Evolutionary conservation across 1,140 invertebrate species (phyloP), one percentile per base, ranked within the genome.

Genomic region (Ostrea denselamellosa): DNA sequence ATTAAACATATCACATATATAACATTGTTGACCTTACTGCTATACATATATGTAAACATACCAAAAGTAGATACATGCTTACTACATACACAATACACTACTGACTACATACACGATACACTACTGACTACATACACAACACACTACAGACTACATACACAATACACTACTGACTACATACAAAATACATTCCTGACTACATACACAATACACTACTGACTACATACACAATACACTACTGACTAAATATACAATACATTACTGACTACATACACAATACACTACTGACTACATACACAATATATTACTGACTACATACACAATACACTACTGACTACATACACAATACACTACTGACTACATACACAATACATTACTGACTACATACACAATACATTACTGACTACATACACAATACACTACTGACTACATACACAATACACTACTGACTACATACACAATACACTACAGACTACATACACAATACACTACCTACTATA

Each of bases 301-400:
- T 96, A 95, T 99, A 99, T 0, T 99, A 95, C 93, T 99, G 98
- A 90, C 97, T 98, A 92, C 99, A 98, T 98, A 98, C 94, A 99
- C 97, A 92, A 56, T 97, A 97, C 92, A 53, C 53, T 53, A 53
- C 53, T n/a, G n/a, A n/a, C n/a, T n/a, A n/a, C n/a, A n/a, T 44
- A 44, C 34, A 9, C 14, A 17, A 9, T 17, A 56, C 54, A 56
- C 14, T 22, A 82, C 85, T 65, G 88, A 94, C 94, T 91, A 98
- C 95, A 95, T 99, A 99, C 81, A 99, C 96, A 53, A 99, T 96
- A 95, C 99, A n/a, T 98, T 92, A 99, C 98, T 12, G 0, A 98
- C 98, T 94, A 99, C 97, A 92, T 97, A 97, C 92, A 58, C 56
- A 19, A 58, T 19, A 58, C 14, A 58, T 17, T 28, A 71, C 68